Base-by-base conservation (phyloP, 2,797 vertebrate species). In the Peromyscus attwateri region DNA sequence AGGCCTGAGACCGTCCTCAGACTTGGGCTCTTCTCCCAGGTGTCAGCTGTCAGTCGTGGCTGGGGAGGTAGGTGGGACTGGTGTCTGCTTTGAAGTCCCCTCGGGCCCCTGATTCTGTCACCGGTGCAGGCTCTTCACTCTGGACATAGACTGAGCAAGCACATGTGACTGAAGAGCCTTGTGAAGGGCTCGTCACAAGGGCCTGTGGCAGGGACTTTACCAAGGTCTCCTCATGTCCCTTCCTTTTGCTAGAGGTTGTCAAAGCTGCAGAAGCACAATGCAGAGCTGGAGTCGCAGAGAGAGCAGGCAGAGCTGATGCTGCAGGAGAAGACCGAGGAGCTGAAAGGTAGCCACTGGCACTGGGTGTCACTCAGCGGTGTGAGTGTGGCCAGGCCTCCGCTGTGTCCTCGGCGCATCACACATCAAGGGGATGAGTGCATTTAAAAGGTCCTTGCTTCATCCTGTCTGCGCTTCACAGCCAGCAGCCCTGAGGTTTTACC, bases 251-350 rank as follows among this genome's bases (percentile, higher is more conserved):
- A 99, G 99, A 99, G 98, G 96, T 91, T 99, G 91, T 94, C 97
- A 43, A 98, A 98, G 97, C 99, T 99, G 97, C 98, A 99, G 97
- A 98, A 92, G 62, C 98, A 98, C 75, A 99, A 98, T 79, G 98
- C 99, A 52, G 98, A 98, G 55, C 97, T 99, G n/a, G 98, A 97
- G 25, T 97, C 98, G 73, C 98, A 99, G 95, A 99, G 99, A 93
- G 98, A 99, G 71, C 98, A 97, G 60, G 87, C 99, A 73, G 98
- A 99, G 98, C 97, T 97, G 96, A 98, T 97, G 80, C 99, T 99
- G 70, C 98, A 98, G 94, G 98, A 98, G 87, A 99, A 98, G 95
- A 98, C 95, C 0, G 98, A 99, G 93, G 99, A 99, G 93, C 97
- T 99, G 95, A 99, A 99, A 99, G 99, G 99, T 99, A 98, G 84